Evolutionary conservation across 2,888 invertebrate species (phyloP), one percentile per base, ranked within the genome.

Genomic region (Hetaerina titia): DNA sequence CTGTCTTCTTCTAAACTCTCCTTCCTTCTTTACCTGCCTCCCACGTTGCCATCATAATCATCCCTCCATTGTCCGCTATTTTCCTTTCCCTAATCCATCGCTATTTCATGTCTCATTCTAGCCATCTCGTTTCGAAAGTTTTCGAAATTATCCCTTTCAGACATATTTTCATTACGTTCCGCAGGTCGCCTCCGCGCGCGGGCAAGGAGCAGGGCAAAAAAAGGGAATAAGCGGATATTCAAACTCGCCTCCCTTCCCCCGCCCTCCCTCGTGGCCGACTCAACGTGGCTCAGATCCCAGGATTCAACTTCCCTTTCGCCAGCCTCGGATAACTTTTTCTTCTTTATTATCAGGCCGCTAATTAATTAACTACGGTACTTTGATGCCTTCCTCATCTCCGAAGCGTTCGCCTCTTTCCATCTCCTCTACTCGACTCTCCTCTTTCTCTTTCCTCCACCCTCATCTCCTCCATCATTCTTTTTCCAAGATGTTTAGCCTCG

Each of bases 1-100:
- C 95, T 94, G 95, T 95, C 95, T 95, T 95, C 96, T 94, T 96
- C 96, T 63, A 96, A 96, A 95, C 95, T 96, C 87, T 96, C 96
- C 15, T 95, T 95, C 17, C 31, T 2, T 81, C 60, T 90, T 60
- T 89, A 60, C 60, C 64, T 94, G 45, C 45, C 45, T 45, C 45
- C 45, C 45, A 45, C 4, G 45, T 45, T 45, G 45, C 45, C 4
- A 45, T 45, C 45, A 45, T 45, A 45, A 45, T 45, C 45, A 45
- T 45, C 45, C 45, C 45, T 45, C 45, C 45, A 45, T 45, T 45
- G 45, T 45, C 45, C 45, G 45, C 45, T 45, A 45, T 45, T 2
- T 45, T 45, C 45, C 45, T 45, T 45, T 45, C 45, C 45, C 45
- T 45, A 45, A 45, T 45, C 45, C 45, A 45, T 45, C 45, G 45